Evolutionary conservation across 2,797 vertebrate genomes (phyloP), one percentile per base, ranked within the genome.

Genomic region (Dipus sagitta): DNA sequence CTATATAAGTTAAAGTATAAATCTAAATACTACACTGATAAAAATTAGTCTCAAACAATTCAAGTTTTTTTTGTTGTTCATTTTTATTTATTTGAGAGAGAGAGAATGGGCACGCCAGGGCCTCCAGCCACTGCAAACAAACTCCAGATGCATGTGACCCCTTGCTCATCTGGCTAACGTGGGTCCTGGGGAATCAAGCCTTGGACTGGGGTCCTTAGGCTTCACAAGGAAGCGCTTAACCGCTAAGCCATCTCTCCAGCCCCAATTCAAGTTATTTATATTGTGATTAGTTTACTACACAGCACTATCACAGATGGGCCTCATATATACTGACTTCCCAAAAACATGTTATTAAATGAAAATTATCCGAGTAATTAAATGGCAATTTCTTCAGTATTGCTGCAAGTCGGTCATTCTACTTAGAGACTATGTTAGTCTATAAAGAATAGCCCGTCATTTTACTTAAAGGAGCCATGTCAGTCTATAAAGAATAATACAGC

Each of bases 11-110:
- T 14, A 75, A 47, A 47, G 47, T 47, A 47, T 47, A 47, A 47
- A 47, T 47, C 47, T 47, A 47, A 11, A 47, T 47, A 47, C 2
- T 54, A 92, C 68, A 78, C 4, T 83, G 30, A 92, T 70, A 92
- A 90, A 94, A 93, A 84, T 34, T 52, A 71, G 17, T 87, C 88
- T 92, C 38, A 93, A 38, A 32, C 68, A 38, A 24, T 62, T 65
- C 88, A 90, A 72, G 32, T 74, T 82, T 74, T 74, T 82, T 74
- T 32, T 47, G 64, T 28, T 62, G 62, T 58, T 38, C 38, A 38
- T 6, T 38, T 38, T 38, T 38, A 38, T 38, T 38, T 38, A 38
- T 38, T 38, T 38, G 38, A 38, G 38, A 38, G 38, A 38, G 3
- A 38, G 38, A 38, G 38, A 38, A 38, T 38, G 38, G 38, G 38